Evolutionary conservation across 1,140 invertebrate genomes (phyloP).

Genomic region (Calephelis nemesis): DNA sequence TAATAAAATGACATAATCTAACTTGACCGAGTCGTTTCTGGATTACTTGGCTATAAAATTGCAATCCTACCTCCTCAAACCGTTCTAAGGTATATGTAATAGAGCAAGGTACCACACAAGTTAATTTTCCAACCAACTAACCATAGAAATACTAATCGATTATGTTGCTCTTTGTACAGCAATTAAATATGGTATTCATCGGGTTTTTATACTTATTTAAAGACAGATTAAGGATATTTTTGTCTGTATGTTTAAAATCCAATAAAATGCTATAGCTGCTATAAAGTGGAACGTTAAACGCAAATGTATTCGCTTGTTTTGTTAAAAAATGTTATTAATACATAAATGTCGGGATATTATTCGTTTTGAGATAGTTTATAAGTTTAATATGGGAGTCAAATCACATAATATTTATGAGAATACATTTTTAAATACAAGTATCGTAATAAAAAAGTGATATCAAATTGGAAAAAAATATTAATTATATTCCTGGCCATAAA

Average conservation of each 20-base stretch:
- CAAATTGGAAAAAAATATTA: too few relatives aligned
- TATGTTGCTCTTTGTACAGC: constrained; percentile 10
- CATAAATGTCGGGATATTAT: constrained; percentile 9
- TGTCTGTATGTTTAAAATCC: constrained; percentile 1
- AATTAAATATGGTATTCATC: background rate
- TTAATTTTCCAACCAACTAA: background rate
- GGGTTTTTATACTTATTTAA: background rate
- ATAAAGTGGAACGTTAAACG: constrained; percentile 13
- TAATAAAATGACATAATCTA: background rate
- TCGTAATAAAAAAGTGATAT: background rate
- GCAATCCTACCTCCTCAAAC: background rate
- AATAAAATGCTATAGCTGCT: constrained; percentile 1
- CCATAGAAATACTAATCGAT: constrained; percentile 2
- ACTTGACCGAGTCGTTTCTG: background rate
- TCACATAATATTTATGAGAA: background rate
- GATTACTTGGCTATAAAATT: constrained; percentile 10
- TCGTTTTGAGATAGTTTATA: constrained; percentile 7
- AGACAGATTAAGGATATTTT: background rate
- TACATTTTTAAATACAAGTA: background rate
- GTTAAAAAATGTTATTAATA: constrained; percentile 18
- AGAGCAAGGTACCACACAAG: background rate
- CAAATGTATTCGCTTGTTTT: constrained; percentile 11
- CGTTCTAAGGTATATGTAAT: background rate
- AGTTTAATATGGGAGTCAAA: constrained; percentile 5
- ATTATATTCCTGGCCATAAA: too few relatives aligned